These are phyloP conservation scores for Drosophila birchii DNA, from an alignment of 2,888 invertebrate genomes.

Conservation along the genomic window DNA sequence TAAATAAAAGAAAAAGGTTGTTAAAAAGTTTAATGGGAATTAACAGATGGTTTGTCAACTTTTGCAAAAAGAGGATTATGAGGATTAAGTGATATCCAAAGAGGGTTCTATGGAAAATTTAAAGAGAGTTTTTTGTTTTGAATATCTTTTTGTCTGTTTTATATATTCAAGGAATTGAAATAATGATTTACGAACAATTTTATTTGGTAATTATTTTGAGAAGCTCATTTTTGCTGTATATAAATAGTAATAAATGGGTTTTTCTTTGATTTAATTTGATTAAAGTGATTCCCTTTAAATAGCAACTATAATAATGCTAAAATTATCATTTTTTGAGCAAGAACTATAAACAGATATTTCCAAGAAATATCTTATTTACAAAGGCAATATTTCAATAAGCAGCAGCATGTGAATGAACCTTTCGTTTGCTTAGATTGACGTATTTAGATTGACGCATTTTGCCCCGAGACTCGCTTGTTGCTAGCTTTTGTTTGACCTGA, in stretches of 20 bases:
- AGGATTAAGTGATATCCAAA: not conserved
- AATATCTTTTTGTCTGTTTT: not conserved
- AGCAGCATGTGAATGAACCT: slow-evolving; percentile 10
- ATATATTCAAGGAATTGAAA: not conserved
- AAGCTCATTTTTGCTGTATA: too few relatives aligned
- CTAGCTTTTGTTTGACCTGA: slow-evolving; percentile 26
- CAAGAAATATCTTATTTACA: not conserved
- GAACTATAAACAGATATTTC: not conserved
- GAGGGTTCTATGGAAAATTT: not conserved
- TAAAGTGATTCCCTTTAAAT: not conserved
- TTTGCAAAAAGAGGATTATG: not conserved
- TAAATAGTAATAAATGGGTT: not conserved
- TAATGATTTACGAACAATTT: not conserved
- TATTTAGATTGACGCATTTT: slow-evolving; percentile 25
- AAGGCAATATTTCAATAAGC: not conserved
- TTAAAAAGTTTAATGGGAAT: slow-evolving; percentile 16
- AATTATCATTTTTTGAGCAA: too few relatives aligned
- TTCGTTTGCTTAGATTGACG: slow-evolving; percentile 10
- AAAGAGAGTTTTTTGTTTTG: not conserved
- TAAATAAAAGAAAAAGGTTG: slow-evolving; percentile 18
- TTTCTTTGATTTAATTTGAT: not conserved
- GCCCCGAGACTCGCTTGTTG: not conserved
- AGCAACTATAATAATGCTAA: not conserved
- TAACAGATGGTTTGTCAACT: slow-evolving; percentile 1
- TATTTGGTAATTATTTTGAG: too few relatives aligned